A percentile compares a stretch with the other conserved stretches of the same genome.
These are phyloP conservation scores for Vannuccia rotundouncinata DNA, from an alignment of 2,888 invertebrate genomes.

Conservation along the genomic window DNA sequence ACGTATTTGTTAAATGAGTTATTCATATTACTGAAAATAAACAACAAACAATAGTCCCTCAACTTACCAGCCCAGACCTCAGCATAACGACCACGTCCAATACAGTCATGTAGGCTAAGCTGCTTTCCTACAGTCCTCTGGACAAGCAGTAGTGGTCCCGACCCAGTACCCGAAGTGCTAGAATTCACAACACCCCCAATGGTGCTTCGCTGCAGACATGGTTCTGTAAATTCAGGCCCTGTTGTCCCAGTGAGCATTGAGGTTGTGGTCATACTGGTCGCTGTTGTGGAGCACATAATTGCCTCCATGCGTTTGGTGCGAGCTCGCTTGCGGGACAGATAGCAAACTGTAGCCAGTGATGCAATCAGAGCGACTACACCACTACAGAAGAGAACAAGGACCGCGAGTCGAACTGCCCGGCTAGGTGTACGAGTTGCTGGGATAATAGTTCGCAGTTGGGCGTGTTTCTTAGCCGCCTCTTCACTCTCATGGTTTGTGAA, in stretches of 20 bases:
- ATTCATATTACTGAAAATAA: neutral
- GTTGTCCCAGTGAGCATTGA: neutral
- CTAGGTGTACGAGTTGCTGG: neutral
- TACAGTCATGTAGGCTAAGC: neutral
- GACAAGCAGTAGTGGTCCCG: neutral
- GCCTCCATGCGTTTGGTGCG: neutral
- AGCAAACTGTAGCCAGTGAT: neutral
- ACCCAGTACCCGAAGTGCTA: neutral
- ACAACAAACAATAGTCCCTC: no score
- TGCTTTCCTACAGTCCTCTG: constrained; percentile 28
- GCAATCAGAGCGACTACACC: neutral
- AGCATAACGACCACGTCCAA: constrained; percentile 27
- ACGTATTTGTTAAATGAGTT: neutral
- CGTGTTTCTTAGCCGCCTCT: constrained; percentile 1
- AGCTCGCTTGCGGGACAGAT: neutral
- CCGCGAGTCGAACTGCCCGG: neutral
- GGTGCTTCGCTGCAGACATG: neutral
- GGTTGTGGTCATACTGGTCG: neutral
- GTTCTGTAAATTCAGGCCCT: neutral
- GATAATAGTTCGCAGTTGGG: neutral
- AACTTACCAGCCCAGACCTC: constrained; percentile 29
- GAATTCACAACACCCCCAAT: neutral
- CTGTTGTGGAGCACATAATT: neutral
- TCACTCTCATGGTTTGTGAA: neutral
- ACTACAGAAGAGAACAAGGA: neutral